phyloP scores from a whole-genome alignment of 2,113 vertebrate genomes.

The Ornithorhynchus anatinus region DNA sequence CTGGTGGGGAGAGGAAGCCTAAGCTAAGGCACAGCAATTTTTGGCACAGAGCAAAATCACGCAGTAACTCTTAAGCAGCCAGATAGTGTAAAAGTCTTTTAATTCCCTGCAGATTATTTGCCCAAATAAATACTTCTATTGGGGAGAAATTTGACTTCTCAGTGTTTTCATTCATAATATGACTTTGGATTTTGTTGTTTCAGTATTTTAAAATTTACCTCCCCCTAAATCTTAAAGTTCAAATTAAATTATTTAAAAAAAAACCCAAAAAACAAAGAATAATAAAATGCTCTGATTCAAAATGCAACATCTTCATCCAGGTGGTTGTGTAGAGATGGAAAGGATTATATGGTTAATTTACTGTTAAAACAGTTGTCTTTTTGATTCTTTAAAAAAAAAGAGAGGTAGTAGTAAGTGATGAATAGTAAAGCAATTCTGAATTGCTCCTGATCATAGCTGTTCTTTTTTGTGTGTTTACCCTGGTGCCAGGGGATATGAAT shows the following conservation, averaged over 20 bases:
- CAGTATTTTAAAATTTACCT: no score
- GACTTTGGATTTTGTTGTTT: no score
- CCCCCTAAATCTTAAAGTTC: neutral
- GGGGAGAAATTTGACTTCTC: no score
- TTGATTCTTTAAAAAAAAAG: neutral
- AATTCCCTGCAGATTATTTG: no score
- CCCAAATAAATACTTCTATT: no score
- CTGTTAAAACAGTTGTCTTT: neutral
- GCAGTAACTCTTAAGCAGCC: no score
- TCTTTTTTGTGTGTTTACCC: neutral
- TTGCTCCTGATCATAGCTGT: neutral
- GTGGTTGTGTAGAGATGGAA: neutral
- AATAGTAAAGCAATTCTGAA: neutral
- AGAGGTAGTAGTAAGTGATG: neutral
- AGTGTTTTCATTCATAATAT: no score
- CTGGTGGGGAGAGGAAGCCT: no score
- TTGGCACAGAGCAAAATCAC: no score
- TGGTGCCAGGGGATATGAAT: neutral
- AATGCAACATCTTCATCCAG: neutral
- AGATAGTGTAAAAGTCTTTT: no score
- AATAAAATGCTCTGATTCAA: no score
- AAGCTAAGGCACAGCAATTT: no score
- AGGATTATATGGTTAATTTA: neutral
- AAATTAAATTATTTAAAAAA: neutral
- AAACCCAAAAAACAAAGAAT: neutral